phyloP scores from a whole-genome alignment of 2,797 vertebrate genomes.

The Anabas testudineus region DNA sequence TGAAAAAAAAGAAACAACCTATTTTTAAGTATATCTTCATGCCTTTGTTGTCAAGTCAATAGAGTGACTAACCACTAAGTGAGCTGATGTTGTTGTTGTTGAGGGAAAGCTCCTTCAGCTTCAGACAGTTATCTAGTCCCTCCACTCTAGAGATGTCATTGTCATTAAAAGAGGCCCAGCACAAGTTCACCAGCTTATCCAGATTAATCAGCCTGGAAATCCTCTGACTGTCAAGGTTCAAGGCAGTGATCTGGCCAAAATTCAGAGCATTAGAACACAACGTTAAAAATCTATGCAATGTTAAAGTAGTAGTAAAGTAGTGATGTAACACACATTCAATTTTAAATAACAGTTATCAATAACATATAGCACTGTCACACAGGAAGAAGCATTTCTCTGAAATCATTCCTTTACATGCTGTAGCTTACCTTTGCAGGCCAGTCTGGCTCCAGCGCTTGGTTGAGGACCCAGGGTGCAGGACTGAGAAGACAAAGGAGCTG shows the following conservation, averaged over 20 bases:
- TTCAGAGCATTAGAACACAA: not conserved
- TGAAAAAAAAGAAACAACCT: too few species aligned
- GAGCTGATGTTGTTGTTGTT: slow-evolving; percentile 88
- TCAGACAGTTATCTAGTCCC: slow-evolving; percentile 84
- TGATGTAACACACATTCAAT: not conserved
- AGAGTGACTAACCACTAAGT: slow-evolving; percentile 82
- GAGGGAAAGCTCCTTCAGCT: slow-evolving; percentile 89
- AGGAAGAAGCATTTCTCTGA: not conserved
- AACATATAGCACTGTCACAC: not conserved
- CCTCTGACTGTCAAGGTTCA: slow-evolving; percentile 88
- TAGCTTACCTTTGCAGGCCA: slow-evolving; percentile 84
- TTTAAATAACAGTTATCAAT: not conserved
- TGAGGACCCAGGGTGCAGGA: slow-evolving; percentile 77
- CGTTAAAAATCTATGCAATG: not conserved
- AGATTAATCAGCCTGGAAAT: slow-evolving; percentile 87
- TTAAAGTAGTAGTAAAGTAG: too few species aligned
- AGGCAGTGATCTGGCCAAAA: slow-evolving; percentile 84
- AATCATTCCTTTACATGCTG: not conserved
- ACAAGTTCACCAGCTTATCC: slow-evolving; percentile 87
- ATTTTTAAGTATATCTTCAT: not conserved
- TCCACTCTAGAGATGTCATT: slow-evolving; percentile 88
- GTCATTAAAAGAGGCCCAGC: slow-evolving; percentile 90
- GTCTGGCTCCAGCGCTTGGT: slow-evolving; percentile 74
- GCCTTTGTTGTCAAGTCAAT: not conserved
- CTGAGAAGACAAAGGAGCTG: slow-evolving; percentile 85